Conservation (phyloP, 1,140 invertebrate genomes). For the Bursaphelenchus mucronatus region DNA sequence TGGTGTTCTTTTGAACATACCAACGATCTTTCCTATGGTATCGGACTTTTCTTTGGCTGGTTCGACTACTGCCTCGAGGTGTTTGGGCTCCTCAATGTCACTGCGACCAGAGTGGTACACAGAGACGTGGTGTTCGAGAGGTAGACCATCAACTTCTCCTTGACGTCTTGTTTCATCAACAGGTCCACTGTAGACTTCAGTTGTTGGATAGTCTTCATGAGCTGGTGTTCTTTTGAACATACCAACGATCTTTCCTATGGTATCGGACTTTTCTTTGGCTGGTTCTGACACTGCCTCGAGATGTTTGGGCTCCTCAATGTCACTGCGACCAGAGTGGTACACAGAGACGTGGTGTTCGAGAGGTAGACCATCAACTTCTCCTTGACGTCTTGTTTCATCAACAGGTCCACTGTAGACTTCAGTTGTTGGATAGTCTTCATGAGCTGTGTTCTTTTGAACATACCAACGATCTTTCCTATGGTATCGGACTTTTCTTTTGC, state of each 20-base stretch:
- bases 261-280: not conserved
- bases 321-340: not conserved
- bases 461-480: not conserved
- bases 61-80: not conserved
- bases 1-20: not conserved
- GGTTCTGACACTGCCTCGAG: not conserved
- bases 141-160: not conserved
- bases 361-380: not conserved
- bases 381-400: slow-evolving; percentile 4
- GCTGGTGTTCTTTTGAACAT: too few species aligned
- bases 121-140: slow-evolving; percentile 3
- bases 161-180: not conserved
- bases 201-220: slow-evolving; percentile 4
- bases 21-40: not conserved
- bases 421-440: not conserved
- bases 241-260: too few species aligned
- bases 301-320: not conserved
- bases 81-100: not conserved
- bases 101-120: not conserved
- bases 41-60: not conserved
- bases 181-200: not conserved
- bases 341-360: not conserved
- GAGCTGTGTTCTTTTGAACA: not conserved
- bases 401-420: not conserved
- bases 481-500: too few species aligned